phyloP scores from a whole-genome alignment of 2,888 invertebrate genomes.

The Hypena proboscidalis region DNA sequence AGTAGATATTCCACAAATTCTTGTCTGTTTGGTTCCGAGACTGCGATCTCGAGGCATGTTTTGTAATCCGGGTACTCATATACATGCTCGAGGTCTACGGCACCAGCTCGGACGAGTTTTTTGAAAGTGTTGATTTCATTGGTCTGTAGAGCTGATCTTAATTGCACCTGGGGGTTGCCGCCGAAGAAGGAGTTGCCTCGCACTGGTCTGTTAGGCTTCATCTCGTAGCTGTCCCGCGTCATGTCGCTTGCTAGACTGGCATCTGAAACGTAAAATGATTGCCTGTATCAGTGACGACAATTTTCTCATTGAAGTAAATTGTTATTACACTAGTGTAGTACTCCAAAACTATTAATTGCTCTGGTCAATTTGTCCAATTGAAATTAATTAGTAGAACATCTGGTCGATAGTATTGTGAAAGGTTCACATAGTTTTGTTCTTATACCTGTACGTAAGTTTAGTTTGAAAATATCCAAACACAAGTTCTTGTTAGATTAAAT shows the following conservation, averaged over 20 bases:
- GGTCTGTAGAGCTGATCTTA: constrained; percentile 80
- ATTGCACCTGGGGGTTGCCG: constrained; percentile 75
- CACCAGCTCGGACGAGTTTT: constrained; percentile 75
- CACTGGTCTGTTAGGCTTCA: constrained; percentile 70
- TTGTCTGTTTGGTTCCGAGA: constrained; percentile 75
- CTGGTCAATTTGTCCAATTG: constrained; percentile 63
- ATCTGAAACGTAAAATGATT: constrained; percentile 69
- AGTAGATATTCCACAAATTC: constrained; percentile 86
- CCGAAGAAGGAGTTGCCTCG: constrained; percentile 78
- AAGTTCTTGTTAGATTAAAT: constrained; percentile 61
- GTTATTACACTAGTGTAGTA: constrained; percentile 54
- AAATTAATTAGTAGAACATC: constrained; percentile 59
- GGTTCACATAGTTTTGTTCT: not conserved
- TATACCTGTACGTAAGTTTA: constrained; percentile 2
- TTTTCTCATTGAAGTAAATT: constrained; percentile 65
- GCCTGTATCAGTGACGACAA: constrained; percentile 49
- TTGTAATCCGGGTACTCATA: constrained; percentile 85
- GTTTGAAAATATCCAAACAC: constrained; percentile 47
- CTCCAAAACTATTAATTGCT: constrained; percentile 52
- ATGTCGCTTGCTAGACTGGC: constrained; percentile 71
- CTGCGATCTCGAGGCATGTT: constrained; percentile 86
- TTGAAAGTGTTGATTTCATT: constrained; percentile 82
- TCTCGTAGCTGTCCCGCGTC: constrained; percentile 79
- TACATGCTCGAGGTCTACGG: constrained; percentile 81
- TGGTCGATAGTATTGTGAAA: constrained; percentile 40